Percentiles rank a stretch among this genome's conserved stretches.
phyloP scores from a whole-genome alignment of 2,113 vertebrate species.

The Nesoenas mayeri region DNA sequence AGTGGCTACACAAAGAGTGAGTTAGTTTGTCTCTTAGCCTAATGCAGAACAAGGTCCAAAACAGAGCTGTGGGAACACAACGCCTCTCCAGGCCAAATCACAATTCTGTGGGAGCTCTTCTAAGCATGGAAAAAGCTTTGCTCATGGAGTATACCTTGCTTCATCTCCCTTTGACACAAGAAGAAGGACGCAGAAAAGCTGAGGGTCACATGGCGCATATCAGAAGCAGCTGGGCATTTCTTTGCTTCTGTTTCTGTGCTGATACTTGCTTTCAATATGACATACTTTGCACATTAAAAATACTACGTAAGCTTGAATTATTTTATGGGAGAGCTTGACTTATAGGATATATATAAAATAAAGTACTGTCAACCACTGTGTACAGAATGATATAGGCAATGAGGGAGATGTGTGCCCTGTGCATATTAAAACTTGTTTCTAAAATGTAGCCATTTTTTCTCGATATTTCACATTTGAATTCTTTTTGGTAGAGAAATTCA shows the following conservation, averaged over 20 bases:
- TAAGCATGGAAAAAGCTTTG: background rate
- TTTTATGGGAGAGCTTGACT: background rate
- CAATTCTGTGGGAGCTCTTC: background rate
- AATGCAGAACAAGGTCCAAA: conserved; percentile 9
- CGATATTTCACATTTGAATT: background rate
- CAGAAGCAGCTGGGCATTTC: background rate
- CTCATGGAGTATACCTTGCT: background rate
- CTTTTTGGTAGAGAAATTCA: background rate
- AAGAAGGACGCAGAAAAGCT: background rate
- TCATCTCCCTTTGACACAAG: background rate
- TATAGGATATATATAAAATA: background rate
- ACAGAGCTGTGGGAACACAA: conserved; percentile 6
- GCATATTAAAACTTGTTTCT: background rate
- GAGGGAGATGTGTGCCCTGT: background rate
- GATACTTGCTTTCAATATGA: background rate
- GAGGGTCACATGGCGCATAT: accelerated
- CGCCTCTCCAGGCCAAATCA: background rate
- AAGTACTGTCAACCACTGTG: background rate
- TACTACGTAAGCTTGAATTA: background rate
- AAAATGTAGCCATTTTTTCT: background rate
- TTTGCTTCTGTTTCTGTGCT: background rate
- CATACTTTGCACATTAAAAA: background rate
- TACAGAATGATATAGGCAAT: background rate
- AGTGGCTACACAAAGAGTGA: background rate
- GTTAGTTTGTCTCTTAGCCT: background rate